These are phyloP conservation scores for Acrobasis suavella DNA, from an alignment of 2,888 invertebrate genomes.

Conservation along the genomic window DNA sequence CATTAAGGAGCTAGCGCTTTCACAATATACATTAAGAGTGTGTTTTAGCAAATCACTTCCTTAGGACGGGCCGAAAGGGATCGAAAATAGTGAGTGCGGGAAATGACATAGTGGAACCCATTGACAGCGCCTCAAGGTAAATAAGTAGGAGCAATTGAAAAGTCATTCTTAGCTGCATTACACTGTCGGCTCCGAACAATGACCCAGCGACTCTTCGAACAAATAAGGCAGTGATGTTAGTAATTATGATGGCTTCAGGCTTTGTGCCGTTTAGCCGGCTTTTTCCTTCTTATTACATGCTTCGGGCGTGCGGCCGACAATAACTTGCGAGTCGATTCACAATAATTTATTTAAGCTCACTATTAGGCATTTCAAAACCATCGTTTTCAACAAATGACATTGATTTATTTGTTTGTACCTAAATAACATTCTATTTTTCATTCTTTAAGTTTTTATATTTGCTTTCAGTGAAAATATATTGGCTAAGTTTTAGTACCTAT, in stretches of 20 bases:
- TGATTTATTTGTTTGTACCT: constrained; percentile 5
- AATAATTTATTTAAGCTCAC: constrained; percentile 37
- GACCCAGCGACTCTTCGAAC: constrained; percentile 46
- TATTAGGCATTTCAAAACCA: constrained; percentile 23
- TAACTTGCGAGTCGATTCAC: constrained; percentile 44
- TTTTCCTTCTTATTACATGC: constrained; percentile 52
- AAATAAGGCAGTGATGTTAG: constrained; percentile 55
- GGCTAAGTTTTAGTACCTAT: constrained; percentile 5
- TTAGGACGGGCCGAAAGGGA: constrained; percentile 53
- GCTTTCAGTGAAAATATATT: constrained; percentile 7
- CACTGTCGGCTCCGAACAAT: constrained; percentile 60
- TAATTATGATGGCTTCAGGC: constrained; percentile 52
- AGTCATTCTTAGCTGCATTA: constrained; percentile 62
- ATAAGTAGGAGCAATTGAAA: constrained; percentile 76
- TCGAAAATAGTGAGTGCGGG: constrained; percentile 71
- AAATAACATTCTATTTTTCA: constrained; percentile 6
- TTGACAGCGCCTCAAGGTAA: constrained; percentile 64
- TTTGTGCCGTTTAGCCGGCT: constrained; percentile 47
- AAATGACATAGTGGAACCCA: constrained; percentile 73
- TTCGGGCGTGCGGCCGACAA: constrained; percentile 41
- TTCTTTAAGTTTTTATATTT: constrained; percentile 6
- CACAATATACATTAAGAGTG: constrained; percentile 77
- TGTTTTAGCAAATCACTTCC: constrained; percentile 81
- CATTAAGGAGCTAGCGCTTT: constrained; percentile 73
- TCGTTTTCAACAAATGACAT: constrained; percentile 14